Percentiles rank a stretch among this genome's conserved stretches.
phyloP scores from a whole-genome alignment of 2,888 invertebrate species.

The Lasioglossum calceatum region DNA sequence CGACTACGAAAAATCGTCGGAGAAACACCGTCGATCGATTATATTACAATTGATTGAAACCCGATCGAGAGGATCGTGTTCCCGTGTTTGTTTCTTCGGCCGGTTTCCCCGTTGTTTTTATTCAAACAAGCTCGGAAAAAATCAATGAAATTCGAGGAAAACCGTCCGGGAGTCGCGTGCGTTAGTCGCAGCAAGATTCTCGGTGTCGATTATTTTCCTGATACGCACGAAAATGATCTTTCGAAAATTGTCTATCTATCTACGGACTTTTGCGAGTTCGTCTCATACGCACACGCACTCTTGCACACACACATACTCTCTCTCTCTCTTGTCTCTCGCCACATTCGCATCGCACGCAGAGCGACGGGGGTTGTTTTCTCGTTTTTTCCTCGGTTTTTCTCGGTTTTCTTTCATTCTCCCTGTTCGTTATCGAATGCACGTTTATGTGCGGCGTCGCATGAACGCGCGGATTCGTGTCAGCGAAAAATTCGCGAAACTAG shows the following conservation, averaged over 20 bases:
- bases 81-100: conserved; percentile 26
- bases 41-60: conserved; percentile 58
- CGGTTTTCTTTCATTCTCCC: background rate
- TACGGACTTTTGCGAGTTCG: conserved; percentile 67
- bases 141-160: conserved; percentile 28
- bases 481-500: conserved; percentile 67
- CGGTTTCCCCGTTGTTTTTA: background rate
- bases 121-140: background rate
- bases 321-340: conserved; percentile 22
- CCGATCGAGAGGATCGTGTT: conserved; percentile 43
- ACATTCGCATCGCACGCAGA: conserved; percentile 56
- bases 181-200: conserved; percentile 49
- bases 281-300: conserved; percentile 20
- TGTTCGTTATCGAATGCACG: background rate
- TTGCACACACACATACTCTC: background rate
- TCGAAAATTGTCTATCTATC: conserved; percentile 80
- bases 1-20: conserved; percentile 23
- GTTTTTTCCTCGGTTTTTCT: background rate
- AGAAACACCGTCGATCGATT: conserved; percentile 46
- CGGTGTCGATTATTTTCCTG: conserved; percentile 21
- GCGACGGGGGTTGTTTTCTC: conserved; percentile 47
- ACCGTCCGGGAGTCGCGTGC: conserved; percentile 19
- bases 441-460: background rate
- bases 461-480: conserved; percentile 50
- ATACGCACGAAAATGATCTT: conserved; percentile 52